Conservation (phyloP, 2,888 invertebrate genomes). For the Cremastinae sp. region DNA sequence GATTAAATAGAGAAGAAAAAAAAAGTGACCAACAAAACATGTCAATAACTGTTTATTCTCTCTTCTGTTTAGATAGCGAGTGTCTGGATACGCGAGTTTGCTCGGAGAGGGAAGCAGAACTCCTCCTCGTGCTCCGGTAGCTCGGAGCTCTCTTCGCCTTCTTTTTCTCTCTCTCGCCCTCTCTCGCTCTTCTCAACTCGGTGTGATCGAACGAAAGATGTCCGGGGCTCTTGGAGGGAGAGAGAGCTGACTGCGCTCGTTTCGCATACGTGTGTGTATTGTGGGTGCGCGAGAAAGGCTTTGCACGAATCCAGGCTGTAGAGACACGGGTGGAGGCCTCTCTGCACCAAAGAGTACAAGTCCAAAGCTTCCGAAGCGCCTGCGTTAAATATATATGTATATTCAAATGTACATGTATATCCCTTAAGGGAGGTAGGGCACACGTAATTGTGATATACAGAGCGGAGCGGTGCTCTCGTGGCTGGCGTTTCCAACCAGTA, state of each 20-base stretch:
- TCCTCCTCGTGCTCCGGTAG: no score
- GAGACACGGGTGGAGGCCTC: conserved; percentile 58
- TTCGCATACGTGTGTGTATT: conserved; percentile 14
- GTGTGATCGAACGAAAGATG: conserved; percentile 51
- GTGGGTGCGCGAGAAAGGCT: conserved; percentile 54
- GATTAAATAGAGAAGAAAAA: not conserved
- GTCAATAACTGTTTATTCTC: conserved; percentile 36
- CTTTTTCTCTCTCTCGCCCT: not conserved
- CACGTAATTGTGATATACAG: conserved; percentile 31
- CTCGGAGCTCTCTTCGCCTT: not conserved
- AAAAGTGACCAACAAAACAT: not conserved
- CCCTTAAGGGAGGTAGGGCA: conserved; percentile 12
- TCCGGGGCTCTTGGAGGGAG: conserved; percentile 42
- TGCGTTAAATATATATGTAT: conserved; percentile 34
- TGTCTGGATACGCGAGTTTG: conserved; percentile 17
- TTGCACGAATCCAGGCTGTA: conserved; percentile 63
- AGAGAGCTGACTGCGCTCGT: conserved; percentile 36
- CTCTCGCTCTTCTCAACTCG: not conserved
- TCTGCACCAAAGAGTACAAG: conserved; percentile 39
- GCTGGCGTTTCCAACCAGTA: conserved; percentile 19
- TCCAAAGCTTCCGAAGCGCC: conserved; percentile 38
- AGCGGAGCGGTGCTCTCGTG: conserved; percentile 33
- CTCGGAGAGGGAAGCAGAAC: conserved; percentile 16
- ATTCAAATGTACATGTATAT: conserved; percentile 7
- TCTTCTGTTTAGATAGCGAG: conserved; percentile 26